phyloP scores from a whole-genome alignment of 2,888 invertebrate species.

The Leptinotarsa rubiginosa region DNA sequence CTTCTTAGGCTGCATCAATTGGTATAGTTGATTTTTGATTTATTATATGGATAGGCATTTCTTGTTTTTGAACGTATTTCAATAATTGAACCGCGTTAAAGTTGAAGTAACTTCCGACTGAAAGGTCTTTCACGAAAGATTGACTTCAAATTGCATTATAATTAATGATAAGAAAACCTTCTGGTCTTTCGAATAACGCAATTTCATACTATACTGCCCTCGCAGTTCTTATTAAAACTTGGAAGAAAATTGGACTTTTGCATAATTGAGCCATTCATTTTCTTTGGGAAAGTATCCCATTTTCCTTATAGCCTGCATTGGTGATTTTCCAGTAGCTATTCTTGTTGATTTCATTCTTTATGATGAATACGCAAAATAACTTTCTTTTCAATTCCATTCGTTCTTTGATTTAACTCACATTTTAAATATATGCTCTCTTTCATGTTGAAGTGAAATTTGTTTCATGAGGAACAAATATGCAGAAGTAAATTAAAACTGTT shows the following conservation, averaged over 20 bases:
- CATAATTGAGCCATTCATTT: conserved; percentile 17
- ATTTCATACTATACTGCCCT: neutral
- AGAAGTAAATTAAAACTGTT: neutral
- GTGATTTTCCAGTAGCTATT: neutral
- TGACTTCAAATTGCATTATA: conserved; percentile 9
- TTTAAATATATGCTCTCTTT: neutral
- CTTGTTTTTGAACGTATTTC: neutral
- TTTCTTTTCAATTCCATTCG: neutral
- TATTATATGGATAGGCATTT: neutral
- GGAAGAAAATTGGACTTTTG: conserved; percentile 15
- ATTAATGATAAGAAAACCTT: neutral
- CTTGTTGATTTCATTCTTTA: neutral
- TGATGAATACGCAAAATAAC: neutral
- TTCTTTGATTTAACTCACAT: neutral
- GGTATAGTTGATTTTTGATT: neutral
- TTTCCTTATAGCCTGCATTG: neutral
- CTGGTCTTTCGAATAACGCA: neutral
- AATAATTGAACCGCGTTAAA: neutral
- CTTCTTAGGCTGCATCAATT: too few species aligned
- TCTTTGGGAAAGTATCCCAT: neutral
- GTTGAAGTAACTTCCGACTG: neutral
- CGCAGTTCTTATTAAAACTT: conserved; percentile 14
- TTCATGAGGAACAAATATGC: too few species aligned
- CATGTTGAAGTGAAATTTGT: too few species aligned
- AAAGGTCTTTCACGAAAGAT: conserved; percentile 3